These are phyloP conservation scores for Leptopilina clavipes DNA, from an alignment of 1,140 invertebrate genomes.

Conservation along the genomic window DNA sequence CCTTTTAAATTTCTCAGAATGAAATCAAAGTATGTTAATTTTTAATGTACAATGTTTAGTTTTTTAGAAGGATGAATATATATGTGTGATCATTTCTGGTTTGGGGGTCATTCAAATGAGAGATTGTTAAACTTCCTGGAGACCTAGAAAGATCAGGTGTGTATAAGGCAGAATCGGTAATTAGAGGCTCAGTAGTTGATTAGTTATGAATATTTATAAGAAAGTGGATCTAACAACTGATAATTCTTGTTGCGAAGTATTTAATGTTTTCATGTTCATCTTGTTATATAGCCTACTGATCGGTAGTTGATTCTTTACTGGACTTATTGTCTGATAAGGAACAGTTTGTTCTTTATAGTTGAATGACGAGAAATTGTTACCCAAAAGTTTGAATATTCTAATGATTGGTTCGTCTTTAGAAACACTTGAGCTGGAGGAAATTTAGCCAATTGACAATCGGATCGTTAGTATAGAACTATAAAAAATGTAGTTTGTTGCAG, in stretches of 20 bases:
- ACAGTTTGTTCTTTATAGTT: not conserved
- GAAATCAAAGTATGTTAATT: not conserved
- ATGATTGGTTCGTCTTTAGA: too few species aligned
- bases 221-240: not conserved
- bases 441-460: too few species aligned
- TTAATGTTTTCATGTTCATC: not conserved
- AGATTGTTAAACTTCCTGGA: slow-evolving; percentile 28
- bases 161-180: not conserved
- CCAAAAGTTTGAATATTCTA: too few species aligned
- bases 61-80: not conserved
- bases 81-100: not conserved
- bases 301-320: not conserved
- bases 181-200: slow-evolving; percentile 6
- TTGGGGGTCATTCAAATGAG: not conserved
- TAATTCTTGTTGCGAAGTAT: slow-evolving; percentile 2
- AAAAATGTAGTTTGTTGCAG: too few species aligned
- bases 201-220: slow-evolving; percentile 31
- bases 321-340: not conserved
- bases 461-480: too few species aligned
- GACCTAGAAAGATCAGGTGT: slow-evolving; percentile 33
- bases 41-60: not conserved
- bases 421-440: too few species aligned
- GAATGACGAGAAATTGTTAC: too few species aligned
- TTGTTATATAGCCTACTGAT: not conserved
- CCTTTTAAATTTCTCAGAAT: not conserved